Evolutionary conservation across 2,797 vertebrate species (phyloP).

Genomic region (Oreonectes daqikongensis): DNA sequence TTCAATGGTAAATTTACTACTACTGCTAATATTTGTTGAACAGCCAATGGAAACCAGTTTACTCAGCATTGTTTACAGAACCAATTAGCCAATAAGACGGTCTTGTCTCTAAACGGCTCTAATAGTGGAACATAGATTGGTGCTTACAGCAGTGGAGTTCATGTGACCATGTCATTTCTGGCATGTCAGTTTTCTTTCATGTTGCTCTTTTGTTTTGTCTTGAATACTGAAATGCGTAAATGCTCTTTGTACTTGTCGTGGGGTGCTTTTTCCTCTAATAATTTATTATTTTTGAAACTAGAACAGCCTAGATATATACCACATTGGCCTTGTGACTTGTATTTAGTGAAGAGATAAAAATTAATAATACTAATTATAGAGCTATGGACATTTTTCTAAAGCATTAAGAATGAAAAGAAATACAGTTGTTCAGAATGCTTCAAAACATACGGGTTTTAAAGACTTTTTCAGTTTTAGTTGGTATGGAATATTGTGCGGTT

Average conservation of each 20-base stretch:
- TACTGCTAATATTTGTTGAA: conserved; percentile 78
- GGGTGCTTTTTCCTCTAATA: conserved; percentile 75
- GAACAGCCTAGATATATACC: conserved; percentile 85
- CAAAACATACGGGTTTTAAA: conserved; percentile 85
- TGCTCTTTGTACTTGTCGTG: conserved; percentile 78
- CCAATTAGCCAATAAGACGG: conserved; percentile 74
- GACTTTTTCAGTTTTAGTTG: conserved; percentile 64
- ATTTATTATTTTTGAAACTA: conserved; percentile 82
- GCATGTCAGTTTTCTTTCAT: conserved; percentile 48
- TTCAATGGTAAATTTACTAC: conserved; percentile 64
- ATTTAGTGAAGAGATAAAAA: conserved; percentile 82
- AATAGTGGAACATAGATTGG: conserved; percentile 62
- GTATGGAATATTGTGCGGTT: conserved; percentile 71
- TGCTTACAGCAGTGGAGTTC: conserved; percentile 66
- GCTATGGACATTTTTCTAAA: conserved; percentile 85
- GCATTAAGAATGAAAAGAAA: conserved; percentile 81
- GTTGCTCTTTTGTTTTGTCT: conserved; percentile 64
- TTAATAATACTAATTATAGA: conserved; percentile 84
- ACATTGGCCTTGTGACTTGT: conserved; percentile 86
- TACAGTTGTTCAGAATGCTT: conserved; percentile 81
- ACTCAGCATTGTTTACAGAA: conserved; percentile 80
- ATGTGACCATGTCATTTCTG: conserved; percentile 63
- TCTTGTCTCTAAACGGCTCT: conserved; percentile 63
- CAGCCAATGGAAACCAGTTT: conserved; percentile 79
- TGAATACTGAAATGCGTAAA: conserved; percentile 81